Conservation (phyloP, 2,113 vertebrate genomes). For the Lutjanus erythropterus region DNA sequence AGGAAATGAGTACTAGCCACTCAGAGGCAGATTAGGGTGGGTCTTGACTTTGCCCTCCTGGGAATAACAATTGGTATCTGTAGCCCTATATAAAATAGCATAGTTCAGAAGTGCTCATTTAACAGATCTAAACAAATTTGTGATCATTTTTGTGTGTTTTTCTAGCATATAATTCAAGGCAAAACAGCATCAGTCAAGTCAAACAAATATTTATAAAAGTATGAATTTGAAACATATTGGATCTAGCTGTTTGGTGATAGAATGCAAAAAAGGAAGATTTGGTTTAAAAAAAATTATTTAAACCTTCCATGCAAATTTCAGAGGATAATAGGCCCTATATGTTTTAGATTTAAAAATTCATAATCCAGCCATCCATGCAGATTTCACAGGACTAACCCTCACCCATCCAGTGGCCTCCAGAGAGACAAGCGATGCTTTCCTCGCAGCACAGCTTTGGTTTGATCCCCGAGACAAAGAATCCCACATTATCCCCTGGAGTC, state of each 20-base stretch:
- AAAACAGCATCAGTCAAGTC: background rate
- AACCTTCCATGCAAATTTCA: conserved; percentile 13
- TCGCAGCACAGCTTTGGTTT: conserved; percentile 30
- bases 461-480: conserved; percentile 56
- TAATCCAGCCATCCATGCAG: conserved; percentile 15
- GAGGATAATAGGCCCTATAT: background rate
- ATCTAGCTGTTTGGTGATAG: background rate
- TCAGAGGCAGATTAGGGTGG: too few relatives aligned
- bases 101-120: too few relatives aligned
- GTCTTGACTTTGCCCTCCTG: too few relatives aligned
- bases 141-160: too few relatives aligned
- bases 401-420: conserved; percentile 19
- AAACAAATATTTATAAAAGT: background rate
- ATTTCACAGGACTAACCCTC: conserved; percentile 33
- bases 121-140: too few relatives aligned
- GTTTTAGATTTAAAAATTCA: conserved; percentile 18
- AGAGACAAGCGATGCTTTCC: conserved; percentile 7
- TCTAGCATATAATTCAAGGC: background rate
- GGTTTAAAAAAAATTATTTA: background rate
- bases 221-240: background rate
- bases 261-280: background rate
- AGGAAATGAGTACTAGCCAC: too few relatives aligned
- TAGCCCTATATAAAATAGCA: too few relatives aligned
- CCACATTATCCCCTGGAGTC: conserved; percentile 52
- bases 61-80: too few relatives aligned